Conservation (phyloP, 2,113 vertebrate species). For the Rhynchomys soricoides region DNA sequence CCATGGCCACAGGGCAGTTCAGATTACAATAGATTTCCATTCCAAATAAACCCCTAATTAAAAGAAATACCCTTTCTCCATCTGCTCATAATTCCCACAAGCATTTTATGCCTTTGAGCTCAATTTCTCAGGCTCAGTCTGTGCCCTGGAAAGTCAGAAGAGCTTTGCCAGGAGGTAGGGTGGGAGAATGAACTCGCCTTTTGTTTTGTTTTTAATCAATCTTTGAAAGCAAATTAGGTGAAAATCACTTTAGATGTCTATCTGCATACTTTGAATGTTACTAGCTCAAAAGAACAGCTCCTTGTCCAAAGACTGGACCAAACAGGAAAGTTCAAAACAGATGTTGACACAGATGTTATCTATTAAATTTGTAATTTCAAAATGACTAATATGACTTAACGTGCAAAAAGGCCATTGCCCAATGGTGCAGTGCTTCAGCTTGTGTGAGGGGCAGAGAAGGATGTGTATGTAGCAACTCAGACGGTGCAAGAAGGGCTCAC, state of each 20-base stretch:
- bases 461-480: not conserved
- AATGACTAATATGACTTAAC: not conserved
- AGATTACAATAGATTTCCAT: conserved; percentile 73
- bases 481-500: not conserved
- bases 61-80: conserved; percentile 51
- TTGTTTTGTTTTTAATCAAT: not conserved
- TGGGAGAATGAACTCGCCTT: not conserved
- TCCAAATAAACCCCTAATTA: conserved; percentile 69
- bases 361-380: conserved; percentile 52
- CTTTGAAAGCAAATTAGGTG: conserved; percentile 33
- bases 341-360: not conserved
- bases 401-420: conserved; percentile 58
- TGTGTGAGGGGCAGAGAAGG: not conserved
- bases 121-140: conserved; percentile 23
- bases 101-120: not conserved
- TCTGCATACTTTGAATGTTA: not conserved
- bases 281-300: not conserved
- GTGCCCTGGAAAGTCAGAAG: conserved; percentile 17
- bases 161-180: not conserved
- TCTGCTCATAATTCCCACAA: conserved; percentile 51
- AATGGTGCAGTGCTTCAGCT: not conserved
- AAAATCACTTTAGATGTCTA: conserved; percentile 23
- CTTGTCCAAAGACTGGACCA: not conserved
- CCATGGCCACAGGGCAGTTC: not conserved
- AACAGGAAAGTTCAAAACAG: conserved; percentile 22